Percentiles rank a stretch among this genome's conserved stretches.
Evolutionary conservation across 2,888 invertebrate species (phyloP).

Genomic region (Fissipunctia ypsillon): DNA sequence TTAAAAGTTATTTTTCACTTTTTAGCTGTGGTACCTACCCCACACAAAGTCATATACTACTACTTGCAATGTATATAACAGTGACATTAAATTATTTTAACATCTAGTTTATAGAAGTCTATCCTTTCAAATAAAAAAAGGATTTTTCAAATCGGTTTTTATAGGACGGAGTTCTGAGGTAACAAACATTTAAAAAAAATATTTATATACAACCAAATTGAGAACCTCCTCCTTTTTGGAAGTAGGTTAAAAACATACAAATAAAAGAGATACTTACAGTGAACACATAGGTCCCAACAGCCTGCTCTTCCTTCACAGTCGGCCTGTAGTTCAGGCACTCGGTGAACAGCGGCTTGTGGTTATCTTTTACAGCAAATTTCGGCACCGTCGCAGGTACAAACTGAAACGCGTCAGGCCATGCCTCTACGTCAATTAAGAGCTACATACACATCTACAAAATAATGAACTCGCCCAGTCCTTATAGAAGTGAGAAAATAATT

Average conservation of each 20-base stretch:
- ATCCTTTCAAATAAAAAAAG: no score
- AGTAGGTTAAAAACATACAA: background rate
- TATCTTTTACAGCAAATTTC: constrained; percentile 91
- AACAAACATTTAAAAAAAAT: no score
- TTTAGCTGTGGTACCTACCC: no score
- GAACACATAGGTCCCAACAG: constrained; percentile 93
- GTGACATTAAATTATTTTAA: no score
- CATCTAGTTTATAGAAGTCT: no score
- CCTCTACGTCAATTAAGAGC: constrained; percentile 75
- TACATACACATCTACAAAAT: constrained; percentile 45
- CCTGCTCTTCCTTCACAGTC: constrained; percentile 94
- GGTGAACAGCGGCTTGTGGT: constrained; percentile 96
- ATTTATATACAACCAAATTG: no score
- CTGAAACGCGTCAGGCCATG: constrained; percentile 82
- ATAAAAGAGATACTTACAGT: constrained; percentile 86
- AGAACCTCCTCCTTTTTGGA: no score
- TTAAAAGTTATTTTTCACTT: no score
- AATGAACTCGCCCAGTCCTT: constrained; percentile 39
- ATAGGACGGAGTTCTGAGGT: no score
- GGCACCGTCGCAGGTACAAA: constrained; percentile 79
- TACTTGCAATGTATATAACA: no score
- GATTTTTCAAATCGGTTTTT: no score
- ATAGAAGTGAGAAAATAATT: background rate
- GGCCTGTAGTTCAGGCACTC: constrained; percentile 96
- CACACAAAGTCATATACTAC: no score